phyloP scores from a whole-genome alignment of 2,888 invertebrate genomes.

The Thumatha senex region DNA sequence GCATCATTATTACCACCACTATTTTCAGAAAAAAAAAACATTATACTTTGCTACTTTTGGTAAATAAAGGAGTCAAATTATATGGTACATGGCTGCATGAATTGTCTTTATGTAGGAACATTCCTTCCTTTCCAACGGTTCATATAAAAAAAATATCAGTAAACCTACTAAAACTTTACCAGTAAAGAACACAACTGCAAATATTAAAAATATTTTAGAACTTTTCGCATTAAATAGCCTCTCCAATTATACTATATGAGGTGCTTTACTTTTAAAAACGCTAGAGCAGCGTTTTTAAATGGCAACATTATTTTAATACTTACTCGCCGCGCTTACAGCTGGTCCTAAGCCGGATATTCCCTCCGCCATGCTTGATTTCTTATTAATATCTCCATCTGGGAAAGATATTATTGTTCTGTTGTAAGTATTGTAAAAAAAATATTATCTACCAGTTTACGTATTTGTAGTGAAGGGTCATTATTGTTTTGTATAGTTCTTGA shows the following conservation, averaged over 20 bases:
- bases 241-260: conserved; percentile 36
- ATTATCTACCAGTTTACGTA: background rate
- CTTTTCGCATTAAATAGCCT: conserved; percentile 14
- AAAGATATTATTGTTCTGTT: conserved; percentile 28
- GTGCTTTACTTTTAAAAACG: conserved; percentile 31
- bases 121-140: too few relatives aligned
- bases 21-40: too few relatives aligned
- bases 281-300: conserved; percentile 37
- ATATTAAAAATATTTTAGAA: too few relatives aligned
- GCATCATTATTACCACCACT: too few relatives aligned
- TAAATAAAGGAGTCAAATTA: too few relatives aligned
- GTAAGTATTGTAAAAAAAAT: background rate
- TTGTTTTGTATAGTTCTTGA: background rate
- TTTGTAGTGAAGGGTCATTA: background rate
- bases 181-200: too few relatives aligned
- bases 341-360: conserved; percentile 72
- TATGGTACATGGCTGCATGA: too few relatives aligned
- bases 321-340: conserved; percentile 76
- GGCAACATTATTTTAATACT: conserved; percentile 49
- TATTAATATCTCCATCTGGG: conserved; percentile 61
- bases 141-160: too few relatives aligned
- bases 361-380: conserved; percentile 62
- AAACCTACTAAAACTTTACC: too few relatives aligned
- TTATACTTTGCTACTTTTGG: too few relatives aligned
- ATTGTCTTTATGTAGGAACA: too few relatives aligned